phyloP scores from a whole-genome alignment of 2,888 invertebrate species.

The Stratiomys singularior region DNA sequence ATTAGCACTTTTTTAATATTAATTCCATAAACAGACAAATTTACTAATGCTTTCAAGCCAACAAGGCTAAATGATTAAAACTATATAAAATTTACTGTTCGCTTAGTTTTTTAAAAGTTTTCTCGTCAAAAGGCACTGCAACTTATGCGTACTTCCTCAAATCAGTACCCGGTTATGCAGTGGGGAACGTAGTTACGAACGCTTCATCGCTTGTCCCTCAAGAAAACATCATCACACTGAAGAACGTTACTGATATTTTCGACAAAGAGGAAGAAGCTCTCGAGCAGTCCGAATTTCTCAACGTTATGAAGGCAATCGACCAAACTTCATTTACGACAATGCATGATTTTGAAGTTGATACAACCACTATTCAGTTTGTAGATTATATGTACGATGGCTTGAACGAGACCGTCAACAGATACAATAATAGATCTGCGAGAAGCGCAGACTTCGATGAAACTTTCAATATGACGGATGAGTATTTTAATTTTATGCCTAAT shows the following conservation, averaged over 20 bases:
- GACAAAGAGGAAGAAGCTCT: slow-evolving; percentile 57
- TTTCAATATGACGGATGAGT: slow-evolving; percentile 33
- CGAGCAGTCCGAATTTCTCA: slow-evolving; percentile 40
- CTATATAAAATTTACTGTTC: not conserved
- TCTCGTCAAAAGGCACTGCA: slow-evolving; percentile 55
- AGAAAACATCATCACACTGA: slow-evolving; percentile 59
- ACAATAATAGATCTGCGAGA: slow-evolving; percentile 1
- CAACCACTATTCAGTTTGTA: slow-evolving; percentile 44
- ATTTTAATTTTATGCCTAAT: not conserved
- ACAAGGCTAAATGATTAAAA: not conserved
- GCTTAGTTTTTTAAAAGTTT: not conserved
- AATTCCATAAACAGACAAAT: no score
- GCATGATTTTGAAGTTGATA: slow-evolving; percentile 51
- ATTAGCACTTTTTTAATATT: not conserved
- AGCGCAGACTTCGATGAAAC: not conserved
- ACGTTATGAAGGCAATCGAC: slow-evolving; percentile 16
- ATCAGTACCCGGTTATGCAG: slow-evolving; percentile 63
- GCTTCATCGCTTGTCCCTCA: slow-evolving; percentile 61
- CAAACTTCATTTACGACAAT: slow-evolving; percentile 50
- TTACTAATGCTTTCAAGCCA: no score
- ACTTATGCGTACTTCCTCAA: slow-evolving; percentile 64
- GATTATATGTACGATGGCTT: slow-evolving; percentile 49
- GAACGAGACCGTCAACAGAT: slow-evolving; percentile 20
- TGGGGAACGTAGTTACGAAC: slow-evolving; percentile 64
- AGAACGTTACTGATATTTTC: slow-evolving; percentile 62